These are phyloP conservation scores for Drosophila pseudoananassae DNA, from an alignment of 1,140 invertebrate genomes.

Conservation along the genomic window DNA sequence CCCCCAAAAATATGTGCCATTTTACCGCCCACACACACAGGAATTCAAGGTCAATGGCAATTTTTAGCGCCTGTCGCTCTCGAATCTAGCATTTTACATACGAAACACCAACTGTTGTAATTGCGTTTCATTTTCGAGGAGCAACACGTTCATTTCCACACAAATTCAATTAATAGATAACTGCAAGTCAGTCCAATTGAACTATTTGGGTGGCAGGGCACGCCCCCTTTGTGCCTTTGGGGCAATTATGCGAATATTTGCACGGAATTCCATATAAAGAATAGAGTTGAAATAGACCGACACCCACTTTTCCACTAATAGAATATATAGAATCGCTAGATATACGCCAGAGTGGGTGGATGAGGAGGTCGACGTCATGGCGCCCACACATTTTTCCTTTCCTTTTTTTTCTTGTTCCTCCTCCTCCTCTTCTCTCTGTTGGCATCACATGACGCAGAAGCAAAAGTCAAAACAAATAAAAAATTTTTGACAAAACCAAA, in stretches of 20 bases:
- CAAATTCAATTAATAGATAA: slow-evolving; percentile 27
- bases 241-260: slow-evolving; percentile 41
- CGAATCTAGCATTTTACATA: slow-evolving; percentile 9
- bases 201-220: neutral
- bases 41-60: slow-evolving; percentile 61
- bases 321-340: neutral
- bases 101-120: slow-evolving; percentile 15
- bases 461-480: slow-evolving; percentile 25
- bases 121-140: slow-evolving; percentile 31
- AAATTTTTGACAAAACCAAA: slow-evolving; percentile 31
- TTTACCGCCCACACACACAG: slow-evolving; percentile 17
- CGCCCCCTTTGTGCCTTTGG: slow-evolving; percentile 9
- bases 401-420: too few species aligned
- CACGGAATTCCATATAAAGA: slow-evolving; percentile 24
- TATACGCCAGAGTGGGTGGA: neutral
- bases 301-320: slow-evolving; percentile 32
- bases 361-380: slow-evolving; percentile 63
- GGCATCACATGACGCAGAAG: slow-evolving; percentile 71
- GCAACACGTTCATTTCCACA: slow-evolving; percentile 17
- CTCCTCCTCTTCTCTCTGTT: slow-evolving; percentile 9
- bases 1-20: slow-evolving; percentile 44
- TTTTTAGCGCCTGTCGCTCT: slow-evolving; percentile 25
- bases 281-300: slow-evolving; percentile 21
- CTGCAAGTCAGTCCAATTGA: slow-evolving; percentile 17
- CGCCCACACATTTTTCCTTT: slow-evolving; percentile 51